Base-by-base conservation (phyloP, 2,888 invertebrate genomes). In the Drosophila formosana region DNA sequence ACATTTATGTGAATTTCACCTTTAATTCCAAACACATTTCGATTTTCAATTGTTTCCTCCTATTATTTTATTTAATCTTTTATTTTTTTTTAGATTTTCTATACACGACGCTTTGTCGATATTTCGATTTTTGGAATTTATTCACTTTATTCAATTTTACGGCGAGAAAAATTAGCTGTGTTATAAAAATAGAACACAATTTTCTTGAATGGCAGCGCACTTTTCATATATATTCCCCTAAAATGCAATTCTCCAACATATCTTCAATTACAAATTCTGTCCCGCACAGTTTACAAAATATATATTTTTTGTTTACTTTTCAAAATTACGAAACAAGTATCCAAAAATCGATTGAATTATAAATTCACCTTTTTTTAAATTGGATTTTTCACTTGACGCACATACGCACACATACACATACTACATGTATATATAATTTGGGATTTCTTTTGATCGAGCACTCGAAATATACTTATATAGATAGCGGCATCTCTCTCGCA, bases 111-210 rank as follows among this genome's bases (percentile, higher is more conserved):
- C 52, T 58, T 58, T 60, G 57, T 63, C 49, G 55, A 56, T 45
- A 25, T 43, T 45, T 32, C 1, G 30, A 66, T 57, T 68, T 80
- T 89, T 80, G 80, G 76, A 90, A 84, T 37, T 55, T 76, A 79
- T 83, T 81, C 81, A 83, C 75, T 73, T 73, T 61, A 76, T 77
- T 68, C 51, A 73, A 76, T 72, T 75, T 86, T 73, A 74, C 66
- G 84, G 45, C 69, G 72, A 84, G 72, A 84, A 83, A 90, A 76
- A 81, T 90, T 91, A 82, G 90, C 91, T 91, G 71, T 86, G 89
- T 88, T 90, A 84, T 91, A 91, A 80, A 91, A 91, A 91, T 91
- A 91, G 90, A 89, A 90, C 82, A 85, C 71, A 79, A 73, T 82
- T 80, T 76, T 80, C 60, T 53, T 80, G 80, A 88, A 81, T 85